Conservation (phyloP, 2,113 vertebrate species). For the Irena cyanogastra region DNA sequence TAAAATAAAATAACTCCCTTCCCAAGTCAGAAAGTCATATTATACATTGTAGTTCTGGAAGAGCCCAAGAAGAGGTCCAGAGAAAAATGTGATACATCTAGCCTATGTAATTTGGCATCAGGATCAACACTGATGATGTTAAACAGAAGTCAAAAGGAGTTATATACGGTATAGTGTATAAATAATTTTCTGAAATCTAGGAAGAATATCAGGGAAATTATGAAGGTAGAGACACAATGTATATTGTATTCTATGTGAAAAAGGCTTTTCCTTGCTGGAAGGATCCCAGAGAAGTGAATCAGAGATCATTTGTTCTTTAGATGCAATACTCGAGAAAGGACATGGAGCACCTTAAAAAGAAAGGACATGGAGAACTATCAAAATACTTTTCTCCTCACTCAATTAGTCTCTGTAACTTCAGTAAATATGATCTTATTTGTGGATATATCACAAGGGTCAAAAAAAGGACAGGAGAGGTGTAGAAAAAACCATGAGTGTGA, state of each 20-base stretch:
- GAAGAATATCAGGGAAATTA: neutral
- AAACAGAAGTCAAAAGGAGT: neutral
- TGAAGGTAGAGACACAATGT: neutral
- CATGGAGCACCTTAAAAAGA: neutral
- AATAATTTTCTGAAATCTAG: neutral
- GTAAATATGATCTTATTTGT: neutral
- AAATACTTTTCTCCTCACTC: neutral
- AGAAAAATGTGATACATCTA: neutral
- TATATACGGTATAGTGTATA: accelerated
- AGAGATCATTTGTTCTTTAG: neutral
- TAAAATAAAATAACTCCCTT: neutral
- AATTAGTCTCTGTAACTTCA: neutral
- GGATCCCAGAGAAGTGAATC: neutral
- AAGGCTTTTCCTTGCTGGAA: neutral
- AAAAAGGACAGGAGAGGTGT: neutral
- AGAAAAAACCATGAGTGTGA: neutral
- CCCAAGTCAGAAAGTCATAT: neutral
- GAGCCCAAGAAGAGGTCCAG: neutral
- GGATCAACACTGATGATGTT: neutral
- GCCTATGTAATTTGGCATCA: neutral
- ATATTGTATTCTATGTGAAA: neutral
- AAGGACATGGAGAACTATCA: neutral
- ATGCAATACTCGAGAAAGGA: neutral
- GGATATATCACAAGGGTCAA: neutral
- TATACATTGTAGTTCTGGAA: neutral